These are phyloP conservation scores for Drosophila serrata DNA, from an alignment of 1,140 invertebrate genomes.

Conservation along the genomic window DNA sequence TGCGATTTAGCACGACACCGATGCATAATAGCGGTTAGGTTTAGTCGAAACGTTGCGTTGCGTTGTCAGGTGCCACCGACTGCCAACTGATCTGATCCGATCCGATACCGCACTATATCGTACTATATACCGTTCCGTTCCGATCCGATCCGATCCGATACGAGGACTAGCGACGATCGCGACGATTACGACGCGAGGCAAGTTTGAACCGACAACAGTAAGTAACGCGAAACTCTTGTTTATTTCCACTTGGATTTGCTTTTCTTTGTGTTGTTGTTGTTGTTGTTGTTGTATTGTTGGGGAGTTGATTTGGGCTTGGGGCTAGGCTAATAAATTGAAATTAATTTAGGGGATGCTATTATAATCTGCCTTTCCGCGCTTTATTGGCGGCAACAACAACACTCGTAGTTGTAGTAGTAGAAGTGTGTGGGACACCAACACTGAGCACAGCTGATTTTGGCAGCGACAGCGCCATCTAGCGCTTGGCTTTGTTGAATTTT, in stretches of 20 bases:
- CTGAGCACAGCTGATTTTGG: slow-evolving; percentile 34
- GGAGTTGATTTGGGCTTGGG: slow-evolving; percentile 44
- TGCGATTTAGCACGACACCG: slow-evolving; percentile 68
- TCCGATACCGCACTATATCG: slow-evolving; percentile 28
- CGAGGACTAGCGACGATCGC: slow-evolving; percentile 37
- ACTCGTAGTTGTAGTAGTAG: neutral
- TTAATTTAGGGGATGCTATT: slow-evolving; percentile 53
- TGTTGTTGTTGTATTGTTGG: too few relatives aligned
- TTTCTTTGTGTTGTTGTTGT: too few relatives aligned
- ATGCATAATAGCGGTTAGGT: slow-evolving; percentile 67
- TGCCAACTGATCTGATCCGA: slow-evolving; percentile 41
- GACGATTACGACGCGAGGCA: slow-evolving; percentile 43
- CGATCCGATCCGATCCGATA: slow-evolving; percentile 34
- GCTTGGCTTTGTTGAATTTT: slow-evolving; percentile 53
- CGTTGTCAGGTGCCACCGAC: slow-evolving; percentile 40
- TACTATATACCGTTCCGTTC: slow-evolving; percentile 27
- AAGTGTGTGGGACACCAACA: slow-evolving; percentile 28
- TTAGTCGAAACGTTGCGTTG: slow-evolving; percentile 21
- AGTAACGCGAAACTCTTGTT: slow-evolving; percentile 35
- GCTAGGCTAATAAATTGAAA: slow-evolving; percentile 67
- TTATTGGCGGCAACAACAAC: slow-evolving; percentile 45
- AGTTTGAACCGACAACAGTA: slow-evolving; percentile 29
- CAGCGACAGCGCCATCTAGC: slow-evolving; percentile 68
- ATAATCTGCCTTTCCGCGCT: slow-evolving; percentile 58
- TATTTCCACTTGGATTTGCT: slow-evolving; percentile 11